Conservation (phyloP, 2,113 vertebrate genomes). For the Myanophis thanlyinensis region DNA sequence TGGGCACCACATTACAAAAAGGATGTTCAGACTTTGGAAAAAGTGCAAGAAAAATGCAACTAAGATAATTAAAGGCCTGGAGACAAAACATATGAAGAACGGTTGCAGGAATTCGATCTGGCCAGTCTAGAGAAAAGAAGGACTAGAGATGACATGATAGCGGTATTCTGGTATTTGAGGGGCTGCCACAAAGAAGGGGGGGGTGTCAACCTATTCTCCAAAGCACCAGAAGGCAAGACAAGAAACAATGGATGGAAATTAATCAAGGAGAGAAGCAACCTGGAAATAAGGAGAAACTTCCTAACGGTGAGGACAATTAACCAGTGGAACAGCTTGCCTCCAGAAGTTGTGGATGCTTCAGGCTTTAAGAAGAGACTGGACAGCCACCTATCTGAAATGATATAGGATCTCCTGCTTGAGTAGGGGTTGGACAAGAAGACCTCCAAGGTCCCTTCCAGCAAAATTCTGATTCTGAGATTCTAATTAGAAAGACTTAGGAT, state of each 20-base stretch:
- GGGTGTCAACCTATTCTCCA: no score
- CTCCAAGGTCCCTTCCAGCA: neutral
- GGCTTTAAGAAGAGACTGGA: neutral
- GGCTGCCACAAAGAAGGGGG: neutral
- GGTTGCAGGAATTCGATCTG: neutral
- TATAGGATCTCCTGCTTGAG: neutral
- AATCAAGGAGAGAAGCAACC: neutral
- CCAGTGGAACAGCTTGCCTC: neutral
- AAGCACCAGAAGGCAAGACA: neutral
- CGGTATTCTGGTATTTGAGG: neutral
- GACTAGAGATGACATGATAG: neutral
- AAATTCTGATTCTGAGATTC: neutral
- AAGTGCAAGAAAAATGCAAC: neutral
- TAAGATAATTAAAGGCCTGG: neutral
- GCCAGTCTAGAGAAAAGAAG: neutral
- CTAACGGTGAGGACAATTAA: neutral
- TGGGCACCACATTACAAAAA: neutral
- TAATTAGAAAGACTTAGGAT: neutral
- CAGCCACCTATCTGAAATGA: neutral
- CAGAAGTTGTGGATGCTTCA: neutral
- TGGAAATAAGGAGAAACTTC: neutral
- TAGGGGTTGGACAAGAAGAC: neutral
- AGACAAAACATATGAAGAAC: neutral
- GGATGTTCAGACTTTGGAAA: neutral
- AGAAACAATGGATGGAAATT: neutral